Evolutionary conservation across 2,113 vertebrate species (phyloP).

Genomic region (Cricetomys ansorgei): DNA sequence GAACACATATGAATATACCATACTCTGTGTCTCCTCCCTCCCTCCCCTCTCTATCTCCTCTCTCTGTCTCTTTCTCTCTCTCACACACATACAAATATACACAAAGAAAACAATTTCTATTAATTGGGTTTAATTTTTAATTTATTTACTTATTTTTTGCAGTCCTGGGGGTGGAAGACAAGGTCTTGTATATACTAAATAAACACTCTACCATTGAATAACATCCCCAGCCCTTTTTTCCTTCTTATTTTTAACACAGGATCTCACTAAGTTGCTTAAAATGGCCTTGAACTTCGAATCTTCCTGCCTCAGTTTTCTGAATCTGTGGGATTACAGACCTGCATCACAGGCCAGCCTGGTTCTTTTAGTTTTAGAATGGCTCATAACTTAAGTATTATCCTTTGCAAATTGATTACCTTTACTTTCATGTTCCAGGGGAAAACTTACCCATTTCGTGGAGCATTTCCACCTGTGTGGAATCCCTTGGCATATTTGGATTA

Average conservation of each 20-base stretch:
- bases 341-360: background rate
- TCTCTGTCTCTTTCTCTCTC: background rate
- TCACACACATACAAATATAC: background rate
- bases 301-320: background rate
- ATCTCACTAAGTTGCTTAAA: background rate
- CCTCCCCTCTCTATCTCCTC: background rate
- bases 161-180: background rate
- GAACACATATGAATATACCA: background rate
- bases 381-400: constrained; percentile 6
- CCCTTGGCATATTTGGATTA: constrained; percentile 88
- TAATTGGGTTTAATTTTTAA: background rate
- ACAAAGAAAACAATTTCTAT: background rate
- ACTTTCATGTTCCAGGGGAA: constrained; percentile 85
- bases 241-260: background rate
- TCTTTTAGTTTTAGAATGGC: constrained; percentile 54
- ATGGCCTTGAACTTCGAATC: background rate
- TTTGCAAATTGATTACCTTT: constrained; percentile 49
- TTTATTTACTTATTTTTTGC: background rate
- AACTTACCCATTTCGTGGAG: constrained; percentile 70
- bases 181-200: background rate
- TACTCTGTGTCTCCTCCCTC: background rate
- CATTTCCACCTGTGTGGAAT: constrained; percentile 88
- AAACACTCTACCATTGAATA: background rate
- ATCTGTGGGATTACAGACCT: background rate
- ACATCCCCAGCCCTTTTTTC: background rate